Evolutionary conservation across 2,888 invertebrate species (phyloP).

Genomic region (Sphaeridia pumilis): DNA sequence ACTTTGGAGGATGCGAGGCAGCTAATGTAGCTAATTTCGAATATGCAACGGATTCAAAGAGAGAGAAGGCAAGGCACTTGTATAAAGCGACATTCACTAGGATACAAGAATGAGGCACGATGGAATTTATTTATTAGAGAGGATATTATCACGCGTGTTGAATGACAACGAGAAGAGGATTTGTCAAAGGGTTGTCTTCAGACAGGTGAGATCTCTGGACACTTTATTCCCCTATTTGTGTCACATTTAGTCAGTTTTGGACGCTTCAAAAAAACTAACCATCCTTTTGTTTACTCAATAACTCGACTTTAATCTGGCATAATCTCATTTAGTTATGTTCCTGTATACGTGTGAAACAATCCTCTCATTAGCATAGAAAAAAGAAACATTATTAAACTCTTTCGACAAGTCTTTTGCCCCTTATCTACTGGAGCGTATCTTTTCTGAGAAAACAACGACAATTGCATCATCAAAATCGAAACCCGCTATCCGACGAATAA

Average conservation of each 20-base stretch:
- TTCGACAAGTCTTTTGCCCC: background rate
- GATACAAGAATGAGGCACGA: too few relatives aligned
- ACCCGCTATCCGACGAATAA: too few relatives aligned
- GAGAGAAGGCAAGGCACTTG: too few relatives aligned
- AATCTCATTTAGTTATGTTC: background rate
- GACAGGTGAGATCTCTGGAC: background rate
- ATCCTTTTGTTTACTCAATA: background rate
- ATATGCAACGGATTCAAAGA: too few relatives aligned
- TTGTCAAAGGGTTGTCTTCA: constrained; percentile 1
- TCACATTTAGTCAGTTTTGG: background rate
- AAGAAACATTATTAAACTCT: background rate
- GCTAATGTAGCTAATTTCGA: too few relatives aligned
- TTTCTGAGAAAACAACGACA: too few relatives aligned
- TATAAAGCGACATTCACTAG: too few relatives aligned
- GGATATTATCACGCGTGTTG: background rate
- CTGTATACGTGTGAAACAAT: background rate
- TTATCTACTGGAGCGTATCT: too few relatives aligned
- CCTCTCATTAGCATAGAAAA: background rate
- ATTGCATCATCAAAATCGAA: too few relatives aligned
- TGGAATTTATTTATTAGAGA: background rate
- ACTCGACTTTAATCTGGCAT: too few relatives aligned
- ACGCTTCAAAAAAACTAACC: background rate
- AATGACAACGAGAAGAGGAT: constrained; percentile 1
- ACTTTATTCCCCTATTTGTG: background rate
- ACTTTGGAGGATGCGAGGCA: too few relatives aligned